Percentiles rank a stretch among this genome's conserved stretches.
Conservation (phyloP, 2,888 invertebrate species). For the Pyrgus malvae region DNA sequence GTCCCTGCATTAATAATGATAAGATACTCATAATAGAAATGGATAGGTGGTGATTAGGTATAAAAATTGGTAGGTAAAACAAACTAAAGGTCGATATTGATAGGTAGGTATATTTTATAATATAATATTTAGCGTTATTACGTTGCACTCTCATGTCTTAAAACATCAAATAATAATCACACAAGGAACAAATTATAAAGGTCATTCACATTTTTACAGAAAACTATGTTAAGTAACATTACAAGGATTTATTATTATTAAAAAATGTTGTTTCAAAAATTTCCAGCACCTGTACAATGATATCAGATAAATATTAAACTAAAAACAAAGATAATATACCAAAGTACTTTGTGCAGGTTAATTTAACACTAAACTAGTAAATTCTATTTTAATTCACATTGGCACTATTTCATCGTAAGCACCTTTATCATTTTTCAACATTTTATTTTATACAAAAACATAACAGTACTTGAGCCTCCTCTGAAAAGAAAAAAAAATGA, state of each 20-base stretch:
- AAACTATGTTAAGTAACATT: background rate
- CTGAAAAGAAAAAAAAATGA: background rate
- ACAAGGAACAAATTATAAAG: conserved; percentile 30
- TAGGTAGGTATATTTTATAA: conserved; percentile 63
- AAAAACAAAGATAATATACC: conserved; percentile 10
- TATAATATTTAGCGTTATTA: conserved; percentile 43
- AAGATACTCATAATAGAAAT: too few relatives aligned
- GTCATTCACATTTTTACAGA: conserved; percentile 17
- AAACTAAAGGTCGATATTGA: conserved; percentile 37
- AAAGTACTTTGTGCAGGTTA: conserved; percentile 34
- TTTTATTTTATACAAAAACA: background rate
- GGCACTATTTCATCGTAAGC: conserved; percentile 59
- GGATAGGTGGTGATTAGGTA: too few relatives aligned
- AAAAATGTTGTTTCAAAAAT: conserved; percentile 9
- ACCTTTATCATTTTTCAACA: conserved; percentile 39
- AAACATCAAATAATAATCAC: conserved; percentile 32
- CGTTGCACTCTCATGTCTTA: conserved; percentile 27
- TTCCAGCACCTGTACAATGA: conserved; percentile 24
- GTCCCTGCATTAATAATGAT: too few relatives aligned
- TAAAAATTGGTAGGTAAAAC: background rate
- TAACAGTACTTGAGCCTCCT: background rate
- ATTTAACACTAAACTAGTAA: conserved; percentile 17
- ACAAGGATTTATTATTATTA: background rate
- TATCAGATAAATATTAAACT: conserved; percentile 7
- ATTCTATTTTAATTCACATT: conserved; percentile 43